Evolutionary conservation across 2,797 vertebrate species (phyloP).

Genomic region (Crocidura indochinensis): DNA sequence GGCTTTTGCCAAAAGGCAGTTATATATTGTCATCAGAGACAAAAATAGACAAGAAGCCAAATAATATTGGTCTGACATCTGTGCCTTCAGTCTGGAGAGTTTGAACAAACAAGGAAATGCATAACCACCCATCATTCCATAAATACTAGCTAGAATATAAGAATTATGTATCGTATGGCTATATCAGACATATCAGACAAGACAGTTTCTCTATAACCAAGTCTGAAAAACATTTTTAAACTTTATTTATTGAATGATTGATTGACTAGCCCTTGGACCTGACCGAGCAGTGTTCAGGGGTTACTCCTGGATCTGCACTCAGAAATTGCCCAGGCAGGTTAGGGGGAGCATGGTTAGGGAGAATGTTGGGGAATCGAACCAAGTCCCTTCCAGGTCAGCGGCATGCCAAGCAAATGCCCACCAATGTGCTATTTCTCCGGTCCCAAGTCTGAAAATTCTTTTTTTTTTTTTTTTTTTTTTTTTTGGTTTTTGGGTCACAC

Average conservation of each 20-base stretch:
- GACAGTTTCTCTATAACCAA: constrained; percentile 72
- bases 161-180: constrained; percentile 24
- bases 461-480: too few species aligned
- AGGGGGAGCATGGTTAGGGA: too few species aligned
- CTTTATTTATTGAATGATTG: neutral
- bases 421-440: too few species aligned
- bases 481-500: too few species aligned
- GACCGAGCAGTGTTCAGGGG: too few species aligned
- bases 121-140: constrained; percentile 83
- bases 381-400: too few species aligned
- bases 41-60: constrained; percentile 86
- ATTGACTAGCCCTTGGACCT: too few species aligned
- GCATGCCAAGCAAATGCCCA: too few species aligned
- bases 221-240: constrained; percentile 21
- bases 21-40: constrained; percentile 82
- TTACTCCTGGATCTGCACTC: too few species aligned
- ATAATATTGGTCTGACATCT: constrained; percentile 90
- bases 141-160: neutral
- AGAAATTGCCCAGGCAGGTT: too few species aligned
- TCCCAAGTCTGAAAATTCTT: neutral
- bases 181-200: constrained; percentile 80
- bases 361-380: too few species aligned
- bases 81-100: constrained; percentile 89
- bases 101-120: constrained; percentile 84
- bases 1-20: constrained; percentile 83